These are phyloP conservation scores for Barnardius zonarius DNA, from an alignment of 2,113 vertebrate genomes.

Conservation along the genomic window DNA sequence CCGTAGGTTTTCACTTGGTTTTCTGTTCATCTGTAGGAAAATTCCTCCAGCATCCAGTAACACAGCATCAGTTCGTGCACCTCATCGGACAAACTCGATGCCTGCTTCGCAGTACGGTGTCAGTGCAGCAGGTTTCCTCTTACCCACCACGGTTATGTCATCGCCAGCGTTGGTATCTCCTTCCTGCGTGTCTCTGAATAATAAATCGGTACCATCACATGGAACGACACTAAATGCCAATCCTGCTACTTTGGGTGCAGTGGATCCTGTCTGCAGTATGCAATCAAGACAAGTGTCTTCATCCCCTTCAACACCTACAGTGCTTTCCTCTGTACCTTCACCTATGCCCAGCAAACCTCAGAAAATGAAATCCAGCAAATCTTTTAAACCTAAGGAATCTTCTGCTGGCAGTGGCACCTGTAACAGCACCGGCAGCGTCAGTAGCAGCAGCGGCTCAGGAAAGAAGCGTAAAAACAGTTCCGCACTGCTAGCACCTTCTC, in stretches of 20 bases:
- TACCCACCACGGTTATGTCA: slow-evolving; percentile 79
- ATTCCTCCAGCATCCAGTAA: slow-evolving; percentile 90
- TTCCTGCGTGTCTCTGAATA: slow-evolving; percentile 82
- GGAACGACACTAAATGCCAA: slow-evolving; percentile 94
- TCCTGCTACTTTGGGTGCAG: slow-evolving; percentile 79
- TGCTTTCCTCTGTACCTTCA: slow-evolving; percentile 89
- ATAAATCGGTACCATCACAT: slow-evolving; percentile 86
- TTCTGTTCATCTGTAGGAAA: slow-evolving; percentile 78
- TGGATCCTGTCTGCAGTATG: slow-evolving; percentile 88
- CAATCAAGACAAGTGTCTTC: slow-evolving; percentile 94
- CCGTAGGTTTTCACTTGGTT: background rate
- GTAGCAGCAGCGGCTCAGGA: slow-evolving; percentile 83
- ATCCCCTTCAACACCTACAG: slow-evolving; percentile 93
- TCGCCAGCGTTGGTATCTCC: slow-evolving; percentile 74
- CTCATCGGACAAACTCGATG: slow-evolving; percentile 85
- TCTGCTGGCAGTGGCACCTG: slow-evolving; percentile 79
- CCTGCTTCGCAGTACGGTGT: slow-evolving; percentile 77
- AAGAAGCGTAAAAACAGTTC: slow-evolving; percentile 96
- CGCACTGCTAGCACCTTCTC: slow-evolving; percentile 79
- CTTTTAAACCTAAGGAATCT: slow-evolving; percentile 87
- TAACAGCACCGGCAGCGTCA: slow-evolving; percentile 74
- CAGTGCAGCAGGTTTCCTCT: slow-evolving; percentile 80
- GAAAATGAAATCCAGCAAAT: slow-evolving; percentile 90
- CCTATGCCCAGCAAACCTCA: slow-evolving; percentile 88
- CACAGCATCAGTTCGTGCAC: slow-evolving; percentile 75